A percentile compares a stretch with the other conserved stretches of the same genome.
Evolutionary conservation across 1,140 invertebrate genomes (phyloP).

Genomic region (Eubasilissa regina): DNA sequence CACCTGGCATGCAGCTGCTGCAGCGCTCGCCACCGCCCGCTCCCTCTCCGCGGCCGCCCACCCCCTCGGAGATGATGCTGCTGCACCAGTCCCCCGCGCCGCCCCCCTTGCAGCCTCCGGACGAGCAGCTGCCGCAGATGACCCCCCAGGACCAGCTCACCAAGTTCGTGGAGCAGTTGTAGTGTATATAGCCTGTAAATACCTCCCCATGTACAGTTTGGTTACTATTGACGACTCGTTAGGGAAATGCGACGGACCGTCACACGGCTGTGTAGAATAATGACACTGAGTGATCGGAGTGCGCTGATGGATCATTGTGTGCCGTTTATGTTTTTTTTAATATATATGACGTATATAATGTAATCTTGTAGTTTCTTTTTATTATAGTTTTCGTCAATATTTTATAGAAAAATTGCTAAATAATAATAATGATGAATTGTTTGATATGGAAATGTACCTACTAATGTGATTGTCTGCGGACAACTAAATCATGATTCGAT

Average conservation of each 20-base stretch:
- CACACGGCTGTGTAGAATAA: constrained; percentile 53
- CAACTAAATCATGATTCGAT: constrained; percentile 44
- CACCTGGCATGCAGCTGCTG: constrained; percentile 74
- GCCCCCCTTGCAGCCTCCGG: constrained; percentile 80
- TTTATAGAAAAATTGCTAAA: constrained; percentile 52
- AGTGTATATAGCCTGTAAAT: constrained; percentile 64
- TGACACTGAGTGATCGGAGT: constrained; percentile 50
- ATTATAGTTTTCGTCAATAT: constrained; percentile 56
- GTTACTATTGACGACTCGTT: constrained; percentile 52
- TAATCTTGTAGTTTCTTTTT: constrained; percentile 54
- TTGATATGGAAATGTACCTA: constrained; percentile 58
- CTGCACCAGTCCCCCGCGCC: constrained; percentile 80
- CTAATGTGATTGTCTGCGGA: constrained; percentile 52
- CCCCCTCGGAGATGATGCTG: constrained; percentile 67
- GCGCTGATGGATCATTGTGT: constrained; percentile 43
- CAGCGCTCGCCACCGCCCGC: constrained; percentile 85
- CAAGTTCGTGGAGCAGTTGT: constrained; percentile 95
- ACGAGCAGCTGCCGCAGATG: constrained; percentile 81
- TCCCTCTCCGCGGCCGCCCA: constrained; percentile 68
- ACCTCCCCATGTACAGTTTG: constrained; percentile 16
- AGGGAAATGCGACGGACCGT: constrained; percentile 53
- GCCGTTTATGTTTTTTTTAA: constrained; percentile 54
- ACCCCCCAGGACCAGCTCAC: constrained; percentile 93
- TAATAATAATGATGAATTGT: constrained; percentile 53
- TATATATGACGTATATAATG: constrained; percentile 51